These are phyloP conservation scores for Ostrea edulis DNA, from an alignment of 1,140 invertebrate species.

Conservation along the genomic window DNA sequence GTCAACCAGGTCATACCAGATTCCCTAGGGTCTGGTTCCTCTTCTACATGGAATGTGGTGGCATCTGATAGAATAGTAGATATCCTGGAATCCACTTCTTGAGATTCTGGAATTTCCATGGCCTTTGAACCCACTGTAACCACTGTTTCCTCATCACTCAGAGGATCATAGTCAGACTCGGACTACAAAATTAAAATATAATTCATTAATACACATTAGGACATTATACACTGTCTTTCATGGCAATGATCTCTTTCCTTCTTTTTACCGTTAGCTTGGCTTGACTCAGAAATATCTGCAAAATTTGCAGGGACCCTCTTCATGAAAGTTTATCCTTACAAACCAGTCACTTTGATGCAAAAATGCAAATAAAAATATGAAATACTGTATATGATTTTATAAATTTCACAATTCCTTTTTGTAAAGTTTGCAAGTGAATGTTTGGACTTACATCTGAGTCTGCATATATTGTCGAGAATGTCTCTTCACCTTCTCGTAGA, in stretches of 20 bases:
- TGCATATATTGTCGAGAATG: conserved; percentile 23
- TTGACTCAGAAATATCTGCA: too few species aligned
- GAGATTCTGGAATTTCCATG: not conserved
- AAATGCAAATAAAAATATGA: too few species aligned
- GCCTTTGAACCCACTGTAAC: not conserved
- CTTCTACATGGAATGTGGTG: conserved; percentile 45
- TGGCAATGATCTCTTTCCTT: too few species aligned
- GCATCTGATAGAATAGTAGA: conserved; percentile 43
- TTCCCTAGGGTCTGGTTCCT: conserved; percentile 7
- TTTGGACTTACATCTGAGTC: conserved; percentile 31
- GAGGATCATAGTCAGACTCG: conserved; percentile 8
- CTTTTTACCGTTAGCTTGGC: too few species aligned
- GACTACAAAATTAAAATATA: not conserved
- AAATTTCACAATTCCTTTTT: too few species aligned
- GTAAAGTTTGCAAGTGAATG: too few species aligned
- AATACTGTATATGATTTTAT: too few species aligned
- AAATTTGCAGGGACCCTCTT: too few species aligned
- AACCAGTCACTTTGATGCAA: too few species aligned
- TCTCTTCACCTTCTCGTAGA: conserved; percentile 65
- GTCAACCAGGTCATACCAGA: conserved; percentile 64
- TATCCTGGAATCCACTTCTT: conserved; percentile 11
- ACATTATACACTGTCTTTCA: too few species aligned
- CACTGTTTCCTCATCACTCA: conserved; percentile 33
- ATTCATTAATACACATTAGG: not conserved
- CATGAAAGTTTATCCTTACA: too few species aligned